Base-by-base conservation (phyloP, 92 coral and sea anemone species). In the Chrysogorgia sp. region DNA sequence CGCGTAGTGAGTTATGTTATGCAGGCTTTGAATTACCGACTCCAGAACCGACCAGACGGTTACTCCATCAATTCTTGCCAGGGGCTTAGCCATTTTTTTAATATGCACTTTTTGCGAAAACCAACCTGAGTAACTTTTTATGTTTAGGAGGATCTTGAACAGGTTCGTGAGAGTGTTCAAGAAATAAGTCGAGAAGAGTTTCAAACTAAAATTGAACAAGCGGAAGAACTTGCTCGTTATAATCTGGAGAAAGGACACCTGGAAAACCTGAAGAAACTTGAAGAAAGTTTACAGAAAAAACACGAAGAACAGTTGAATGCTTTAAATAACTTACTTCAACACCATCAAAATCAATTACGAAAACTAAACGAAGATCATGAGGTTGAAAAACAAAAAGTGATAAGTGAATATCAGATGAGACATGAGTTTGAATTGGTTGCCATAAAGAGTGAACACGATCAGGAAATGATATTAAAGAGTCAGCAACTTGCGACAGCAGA, bases 241-340 rank as follows among this genome's bases (percentile, higher is more conserved):
- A 96, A 89, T 58, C 84, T 96, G 1, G 99, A 96, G 64, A 91
- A 91, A 76, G 99, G 91, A 80, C 99, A 96, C 34, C 67, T 96
- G 22, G 96, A 96, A 57, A 96, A 86, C 85, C 76, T 96, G 55
- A 88, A 90, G 47, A 91, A 89, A 35, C 92, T 96, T 6, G 99
- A 96, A 80, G 65, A 81, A 13, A 84, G 79, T 72, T 89, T 96
- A 66, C 96, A 77, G 28, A 85, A 87, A 64, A 91, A 89, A 63
- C 99, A 96, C 82, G 88, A 84, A 26, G 96, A 85, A 74, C 99
- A 96, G 83, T 74, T 96, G 37, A 84, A 70, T 24, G 97, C 92
- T 26, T 66, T 96, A 88, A 88, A 90, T 64, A 87, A 79, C 17
- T 76, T 96, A 35, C 97, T 91, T 40, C 86, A 87, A 41, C 87